These are phyloP conservation scores for Zaprionus gabonicus DNA, from an alignment of 1,140 invertebrate genomes.

Conservation along the genomic window DNA sequence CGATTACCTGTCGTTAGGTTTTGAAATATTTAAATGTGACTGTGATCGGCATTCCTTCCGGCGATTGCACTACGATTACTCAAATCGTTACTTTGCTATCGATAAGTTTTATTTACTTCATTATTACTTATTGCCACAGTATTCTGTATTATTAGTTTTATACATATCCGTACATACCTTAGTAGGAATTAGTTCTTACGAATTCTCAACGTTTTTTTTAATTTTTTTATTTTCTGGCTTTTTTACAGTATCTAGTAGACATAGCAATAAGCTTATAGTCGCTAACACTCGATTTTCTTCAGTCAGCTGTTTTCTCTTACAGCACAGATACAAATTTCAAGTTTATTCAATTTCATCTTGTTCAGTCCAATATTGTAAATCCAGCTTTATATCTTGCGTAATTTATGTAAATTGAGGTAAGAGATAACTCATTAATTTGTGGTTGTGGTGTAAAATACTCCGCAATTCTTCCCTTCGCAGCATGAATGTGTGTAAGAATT, in stretches of 20 bases:
- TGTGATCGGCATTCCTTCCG: no score
- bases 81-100: background rate
- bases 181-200: background rate
- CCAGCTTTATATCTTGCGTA: background rate
- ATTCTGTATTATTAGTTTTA: background rate
- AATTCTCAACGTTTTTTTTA: background rate
- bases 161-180: no score
- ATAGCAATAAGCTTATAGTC: slow-evolving; percentile 36
- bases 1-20: background rate
- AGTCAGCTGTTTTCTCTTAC: slow-evolving; percentile 43
- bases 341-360: slow-evolving; percentile 14
- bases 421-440: background rate
- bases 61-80: background rate
- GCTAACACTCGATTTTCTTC: background rate
- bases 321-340: slow-evolving; percentile 36
- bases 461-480: slow-evolving; percentile 31
- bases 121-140: background rate
- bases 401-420: slow-evolving; percentile 38
- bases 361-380: slow-evolving; percentile 5
- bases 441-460: background rate
- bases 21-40: no score
- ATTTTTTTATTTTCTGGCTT: background rate
- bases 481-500: slow-evolving; percentile 67
- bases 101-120: background rate
- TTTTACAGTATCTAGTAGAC: slow-evolving; percentile 24